These are phyloP conservation scores for Grus americana DNA, from an alignment of 2,113 vertebrate genomes.

Conservation along the genomic window DNA sequence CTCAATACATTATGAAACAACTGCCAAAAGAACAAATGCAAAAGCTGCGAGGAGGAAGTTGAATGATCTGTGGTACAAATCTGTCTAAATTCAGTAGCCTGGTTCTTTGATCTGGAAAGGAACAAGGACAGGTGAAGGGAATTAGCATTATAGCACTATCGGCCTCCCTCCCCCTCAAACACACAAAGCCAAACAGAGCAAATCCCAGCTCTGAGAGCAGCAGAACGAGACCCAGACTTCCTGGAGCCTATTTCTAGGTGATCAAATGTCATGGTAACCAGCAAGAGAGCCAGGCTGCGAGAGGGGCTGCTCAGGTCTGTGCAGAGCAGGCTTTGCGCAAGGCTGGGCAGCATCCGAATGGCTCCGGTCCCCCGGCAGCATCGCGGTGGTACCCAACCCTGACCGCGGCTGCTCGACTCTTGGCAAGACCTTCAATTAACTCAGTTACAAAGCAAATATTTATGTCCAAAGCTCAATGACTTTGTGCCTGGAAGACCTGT, in stretches of 20 bases:
- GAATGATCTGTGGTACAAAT: not conserved
- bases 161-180: not conserved
- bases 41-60: not conserved
- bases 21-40: not conserved
- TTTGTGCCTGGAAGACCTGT: not conserved
- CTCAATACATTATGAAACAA: not conserved
- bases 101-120: not conserved
- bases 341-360: not conserved
- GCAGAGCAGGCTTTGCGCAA: not conserved
- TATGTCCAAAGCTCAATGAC: not conserved
- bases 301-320: not conserved
- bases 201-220: not conserved
- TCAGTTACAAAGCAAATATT: not conserved
- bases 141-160: fast-evolving
- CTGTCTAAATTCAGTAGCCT: not conserved
- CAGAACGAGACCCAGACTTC: not conserved
- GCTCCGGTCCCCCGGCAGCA: too few species aligned
- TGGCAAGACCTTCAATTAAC: not conserved
- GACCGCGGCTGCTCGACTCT: fast-evolving
- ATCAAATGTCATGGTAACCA: slow-evolving; percentile 56
- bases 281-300: not conserved
- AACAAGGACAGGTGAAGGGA: not conserved
- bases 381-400: not conserved
- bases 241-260: not conserved
- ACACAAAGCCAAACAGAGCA: not conserved